These are phyloP conservation scores for Cyaniris semiargus DNA, from an alignment of 2,888 invertebrate species.

Conservation along the genomic window DNA sequence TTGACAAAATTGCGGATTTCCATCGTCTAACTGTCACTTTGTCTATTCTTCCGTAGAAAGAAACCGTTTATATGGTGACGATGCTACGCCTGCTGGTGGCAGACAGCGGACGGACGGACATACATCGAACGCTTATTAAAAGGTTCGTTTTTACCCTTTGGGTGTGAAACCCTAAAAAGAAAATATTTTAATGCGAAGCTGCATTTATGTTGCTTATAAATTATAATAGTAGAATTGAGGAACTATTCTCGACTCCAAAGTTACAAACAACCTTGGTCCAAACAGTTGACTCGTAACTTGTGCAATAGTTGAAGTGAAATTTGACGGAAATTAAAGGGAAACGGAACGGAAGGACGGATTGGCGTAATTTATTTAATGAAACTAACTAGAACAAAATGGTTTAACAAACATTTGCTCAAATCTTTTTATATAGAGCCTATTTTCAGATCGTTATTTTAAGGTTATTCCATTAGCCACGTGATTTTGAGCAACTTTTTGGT, in stretches of 20 bases:
- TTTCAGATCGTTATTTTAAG: neutral
- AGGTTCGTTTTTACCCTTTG: too few relatives aligned
- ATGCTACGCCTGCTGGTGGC: too few relatives aligned
- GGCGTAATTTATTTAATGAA: slow-evolving; percentile 1
- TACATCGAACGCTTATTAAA: too few relatives aligned
- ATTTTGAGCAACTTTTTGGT: neutral
- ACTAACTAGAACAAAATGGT: neutral
- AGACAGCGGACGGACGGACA: too few relatives aligned
- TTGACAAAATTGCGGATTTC: too few relatives aligned
- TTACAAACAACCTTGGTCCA: neutral
- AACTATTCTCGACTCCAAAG: neutral
- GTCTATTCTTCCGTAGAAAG: too few relatives aligned
- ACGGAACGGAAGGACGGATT: slow-evolving; percentile 17
- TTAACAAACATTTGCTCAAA: neutral
- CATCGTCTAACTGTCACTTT: too few relatives aligned
- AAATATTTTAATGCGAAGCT: neutral
- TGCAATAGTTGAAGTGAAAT: slow-evolving; percentile 30
- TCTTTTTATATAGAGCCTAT: neutral
- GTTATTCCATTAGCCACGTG: neutral
- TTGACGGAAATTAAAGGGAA: slow-evolving; percentile 29
- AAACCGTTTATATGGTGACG: too few relatives aligned
- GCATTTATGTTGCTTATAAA: neutral
- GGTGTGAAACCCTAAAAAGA: too few relatives aligned
- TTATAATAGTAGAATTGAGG: neutral
- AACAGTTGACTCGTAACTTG: slow-evolving; percentile 19